These are phyloP conservation scores for Orthochromis indermauri DNA, from an alignment of 2,113 vertebrate genomes.

Conservation along the genomic window DNA sequence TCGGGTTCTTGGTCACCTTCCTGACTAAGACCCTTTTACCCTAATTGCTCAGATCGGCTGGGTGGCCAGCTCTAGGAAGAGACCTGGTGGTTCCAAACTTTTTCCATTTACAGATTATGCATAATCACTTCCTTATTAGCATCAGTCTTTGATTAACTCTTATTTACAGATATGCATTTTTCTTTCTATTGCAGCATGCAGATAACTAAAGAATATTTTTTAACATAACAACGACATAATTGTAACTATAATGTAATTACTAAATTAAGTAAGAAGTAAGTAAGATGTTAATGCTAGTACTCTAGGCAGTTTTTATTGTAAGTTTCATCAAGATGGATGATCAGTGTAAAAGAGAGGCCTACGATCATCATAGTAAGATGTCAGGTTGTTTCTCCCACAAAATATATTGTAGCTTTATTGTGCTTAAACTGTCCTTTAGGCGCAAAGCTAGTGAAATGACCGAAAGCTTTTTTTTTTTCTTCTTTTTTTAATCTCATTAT, in stretches of 20 bases:
- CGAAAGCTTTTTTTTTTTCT: rapidly evolving
- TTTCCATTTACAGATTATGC: background rate
- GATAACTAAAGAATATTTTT: background rate
- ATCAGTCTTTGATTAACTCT: background rate
- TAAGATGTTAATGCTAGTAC: background rate
- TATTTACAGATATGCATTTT: background rate
- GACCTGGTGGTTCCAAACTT: background rate
- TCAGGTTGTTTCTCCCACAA: background rate
- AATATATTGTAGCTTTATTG: background rate
- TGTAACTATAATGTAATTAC: background rate
- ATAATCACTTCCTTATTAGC: background rate
- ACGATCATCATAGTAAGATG: background rate
- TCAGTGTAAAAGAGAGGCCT: background rate
- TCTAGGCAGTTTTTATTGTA: background rate
- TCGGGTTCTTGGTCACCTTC: background rate
- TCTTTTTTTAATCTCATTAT: background rate
- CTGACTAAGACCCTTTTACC: background rate
- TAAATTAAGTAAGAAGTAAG: background rate
- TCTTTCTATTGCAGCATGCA: background rate
- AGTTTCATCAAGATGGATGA: background rate
- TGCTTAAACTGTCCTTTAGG: background rate
- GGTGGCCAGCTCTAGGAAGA: background rate
- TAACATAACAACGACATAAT: background rate
- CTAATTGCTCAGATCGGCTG: background rate
- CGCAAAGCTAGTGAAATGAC: background rate